phyloP scores from a whole-genome alignment of 2,888 invertebrate species.

The Trachelus iudaicus region DNA sequence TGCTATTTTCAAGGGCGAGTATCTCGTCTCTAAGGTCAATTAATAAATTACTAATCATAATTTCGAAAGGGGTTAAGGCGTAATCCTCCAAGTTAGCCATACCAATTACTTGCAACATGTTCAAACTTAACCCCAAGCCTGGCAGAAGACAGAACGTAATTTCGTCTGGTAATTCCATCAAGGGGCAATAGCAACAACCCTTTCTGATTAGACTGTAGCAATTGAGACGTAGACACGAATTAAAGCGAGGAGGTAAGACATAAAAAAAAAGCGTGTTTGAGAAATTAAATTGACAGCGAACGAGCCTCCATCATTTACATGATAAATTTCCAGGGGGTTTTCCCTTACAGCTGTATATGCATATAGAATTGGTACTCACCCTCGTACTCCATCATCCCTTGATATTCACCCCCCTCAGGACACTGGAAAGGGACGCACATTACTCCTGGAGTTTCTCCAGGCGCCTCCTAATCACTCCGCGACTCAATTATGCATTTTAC shows the following conservation, averaged over 20 bases:
- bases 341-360: background rate
- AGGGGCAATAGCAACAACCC: background rate
- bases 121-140: background rate
- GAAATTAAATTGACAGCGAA: background rate
- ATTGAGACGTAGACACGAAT: background rate
- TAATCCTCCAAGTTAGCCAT: background rate
- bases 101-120: background rate
- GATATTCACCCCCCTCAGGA: background rate
- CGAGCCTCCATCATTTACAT: background rate
- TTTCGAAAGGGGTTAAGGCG: background rate
- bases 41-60: background rate
- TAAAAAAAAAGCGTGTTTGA: background rate
- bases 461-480: slow-evolving; percentile 53
- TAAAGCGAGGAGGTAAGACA: background rate
- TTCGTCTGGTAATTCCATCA: background rate
- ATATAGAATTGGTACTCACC: background rate
- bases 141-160: background rate
- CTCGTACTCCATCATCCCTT: background rate
- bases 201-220: background rate
- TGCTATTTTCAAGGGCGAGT: background rate
- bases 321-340: background rate
- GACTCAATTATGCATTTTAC: slow-evolving; percentile 49
- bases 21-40: background rate
- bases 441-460: slow-evolving; percentile 44
- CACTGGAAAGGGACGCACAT: slow-evolving; percentile 39